phyloP scores from a whole-genome alignment of 2,888 invertebrate species.

The Drosophila demipolita region DNA sequence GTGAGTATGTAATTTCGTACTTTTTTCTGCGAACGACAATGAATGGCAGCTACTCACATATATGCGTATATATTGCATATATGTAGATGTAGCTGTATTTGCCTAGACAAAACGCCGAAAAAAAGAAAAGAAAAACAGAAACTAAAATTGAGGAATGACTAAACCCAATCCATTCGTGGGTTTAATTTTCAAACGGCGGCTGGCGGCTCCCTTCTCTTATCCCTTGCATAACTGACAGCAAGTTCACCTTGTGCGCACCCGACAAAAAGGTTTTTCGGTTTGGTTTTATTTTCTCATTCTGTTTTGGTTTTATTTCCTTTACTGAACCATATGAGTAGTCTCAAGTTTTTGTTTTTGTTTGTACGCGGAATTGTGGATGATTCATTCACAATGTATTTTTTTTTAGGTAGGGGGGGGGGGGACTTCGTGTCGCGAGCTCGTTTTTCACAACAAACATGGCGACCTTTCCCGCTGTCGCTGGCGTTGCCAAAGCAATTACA shows the following conservation, averaged over 20 bases:
- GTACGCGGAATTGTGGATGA: conserved; percentile 74
- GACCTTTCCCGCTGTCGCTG: conserved; percentile 11
- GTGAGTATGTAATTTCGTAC: conserved; percentile 16
- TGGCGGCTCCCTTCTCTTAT: background rate
- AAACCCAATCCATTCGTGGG: conserved; percentile 38
- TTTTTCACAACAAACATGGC: conserved; percentile 65
- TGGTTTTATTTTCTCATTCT: conserved; percentile 37
- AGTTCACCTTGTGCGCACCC: conserved; percentile 73
- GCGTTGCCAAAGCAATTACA: conserved; percentile 19
- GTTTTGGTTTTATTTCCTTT: conserved; percentile 71
- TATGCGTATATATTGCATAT: background rate
- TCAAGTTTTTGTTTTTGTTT: conserved; percentile 35
- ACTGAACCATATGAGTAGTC: conserved; percentile 67
- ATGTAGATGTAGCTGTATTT: conserved; percentile 16
- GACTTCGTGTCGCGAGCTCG: conserved; percentile 63
- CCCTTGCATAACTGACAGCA: conserved; percentile 16
- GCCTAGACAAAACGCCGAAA: conserved; percentile 28
- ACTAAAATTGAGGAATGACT: conserved; percentile 46
- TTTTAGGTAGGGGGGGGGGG: conserved; percentile 5
- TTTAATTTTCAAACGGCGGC: conserved; percentile 38
- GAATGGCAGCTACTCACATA: conserved; percentile 36
- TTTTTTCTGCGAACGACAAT: conserved; percentile 41
- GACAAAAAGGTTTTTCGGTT: conserved; percentile 67
- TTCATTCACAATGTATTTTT: conserved; percentile 51
- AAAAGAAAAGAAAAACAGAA: conserved; percentile 3